A percentile compares a stretch with the other conserved stretches of the same genome.
Conservation (phyloP, 2,797 vertebrate genomes). For the Manis crassicaudata region DNA sequence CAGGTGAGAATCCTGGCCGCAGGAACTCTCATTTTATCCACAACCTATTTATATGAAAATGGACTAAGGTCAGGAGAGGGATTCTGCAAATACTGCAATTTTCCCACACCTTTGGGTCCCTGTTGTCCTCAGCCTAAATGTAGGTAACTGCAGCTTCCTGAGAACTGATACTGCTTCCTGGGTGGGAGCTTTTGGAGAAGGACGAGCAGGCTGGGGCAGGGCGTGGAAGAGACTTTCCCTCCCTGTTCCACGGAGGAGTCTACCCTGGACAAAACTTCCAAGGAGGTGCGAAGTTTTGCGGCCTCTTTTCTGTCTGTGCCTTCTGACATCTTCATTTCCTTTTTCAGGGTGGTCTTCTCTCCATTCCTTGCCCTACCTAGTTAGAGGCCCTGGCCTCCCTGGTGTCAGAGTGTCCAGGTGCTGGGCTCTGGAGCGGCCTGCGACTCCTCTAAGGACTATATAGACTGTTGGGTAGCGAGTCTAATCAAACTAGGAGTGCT, state of each 20-base stretch:
- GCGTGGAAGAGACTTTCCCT: background rate
- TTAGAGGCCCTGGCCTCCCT: too few species aligned
- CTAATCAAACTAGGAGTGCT: background rate
- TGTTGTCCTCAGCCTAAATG: background rate
- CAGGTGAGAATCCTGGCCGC: too few species aligned
- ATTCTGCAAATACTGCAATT: too few species aligned
- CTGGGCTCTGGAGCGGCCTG: background rate
- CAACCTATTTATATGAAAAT: too few species aligned
- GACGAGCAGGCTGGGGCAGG: background rate
- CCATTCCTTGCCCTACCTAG: background rate
- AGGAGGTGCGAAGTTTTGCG: background rate
- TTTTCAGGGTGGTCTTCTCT: background rate
- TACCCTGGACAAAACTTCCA: background rate
- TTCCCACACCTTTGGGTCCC: too few species aligned
- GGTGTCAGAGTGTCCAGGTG: background rate
- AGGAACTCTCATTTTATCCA: too few species aligned
- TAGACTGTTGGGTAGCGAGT: background rate
- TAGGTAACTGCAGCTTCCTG: background rate
- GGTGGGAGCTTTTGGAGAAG: background rate
- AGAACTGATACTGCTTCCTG: background rate
- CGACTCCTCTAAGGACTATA: background rate
- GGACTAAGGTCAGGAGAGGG: too few species aligned
- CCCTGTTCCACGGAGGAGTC: background rate
- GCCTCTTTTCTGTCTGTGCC: background rate
- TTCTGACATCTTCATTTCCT: background rate